Conservation (phyloP, 2,888 invertebrate species). For the Cheilosia variabilis region DNA sequence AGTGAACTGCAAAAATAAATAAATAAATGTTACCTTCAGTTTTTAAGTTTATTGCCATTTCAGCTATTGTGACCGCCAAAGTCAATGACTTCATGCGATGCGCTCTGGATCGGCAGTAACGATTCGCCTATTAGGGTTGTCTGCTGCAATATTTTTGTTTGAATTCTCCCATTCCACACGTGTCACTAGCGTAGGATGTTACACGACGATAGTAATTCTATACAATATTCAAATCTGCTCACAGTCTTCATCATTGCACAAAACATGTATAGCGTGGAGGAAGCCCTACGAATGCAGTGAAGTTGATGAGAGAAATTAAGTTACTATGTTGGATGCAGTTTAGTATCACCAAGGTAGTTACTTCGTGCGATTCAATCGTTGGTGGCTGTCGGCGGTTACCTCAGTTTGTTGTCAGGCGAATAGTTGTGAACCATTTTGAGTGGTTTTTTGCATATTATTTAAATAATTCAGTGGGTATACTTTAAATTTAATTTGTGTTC, state of each 20-base stretch:
- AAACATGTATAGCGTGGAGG: constrained; percentile 10
- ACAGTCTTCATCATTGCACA: constrained; percentile 36
- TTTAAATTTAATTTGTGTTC: too few relatives aligned
- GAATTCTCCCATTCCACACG: constrained; percentile 44
- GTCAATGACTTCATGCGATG: constrained; percentile 66
- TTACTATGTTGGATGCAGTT: constrained; percentile 28
- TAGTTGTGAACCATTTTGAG: constrained; percentile 16
- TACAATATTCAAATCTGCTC: constrained; percentile 49
- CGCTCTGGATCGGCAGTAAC: too few relatives aligned
- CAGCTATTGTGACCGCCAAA: constrained; percentile 41
- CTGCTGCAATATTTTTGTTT: constrained; percentile 59
- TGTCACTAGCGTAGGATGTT: not conserved
- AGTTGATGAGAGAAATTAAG: constrained; percentile 29
- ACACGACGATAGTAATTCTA: constrained; percentile 44
- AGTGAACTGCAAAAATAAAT: constrained; percentile 24
- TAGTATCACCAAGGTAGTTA: constrained; percentile 46
- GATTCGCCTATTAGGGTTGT: not conserved
- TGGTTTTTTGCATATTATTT: not conserved
- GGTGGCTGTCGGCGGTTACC: constrained; percentile 1
- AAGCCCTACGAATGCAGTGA: constrained; percentile 58
- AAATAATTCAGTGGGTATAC: not conserved
- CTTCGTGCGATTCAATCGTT: constrained; percentile 38
- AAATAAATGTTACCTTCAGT: constrained; percentile 4
- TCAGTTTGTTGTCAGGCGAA: not conserved
- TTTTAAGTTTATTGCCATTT: constrained; percentile 37